Evolutionary conservation across 1,140 invertebrate genomes (phyloP), one percentile per base, ranked within the genome.

Genomic region (Battus philenor): DNA sequence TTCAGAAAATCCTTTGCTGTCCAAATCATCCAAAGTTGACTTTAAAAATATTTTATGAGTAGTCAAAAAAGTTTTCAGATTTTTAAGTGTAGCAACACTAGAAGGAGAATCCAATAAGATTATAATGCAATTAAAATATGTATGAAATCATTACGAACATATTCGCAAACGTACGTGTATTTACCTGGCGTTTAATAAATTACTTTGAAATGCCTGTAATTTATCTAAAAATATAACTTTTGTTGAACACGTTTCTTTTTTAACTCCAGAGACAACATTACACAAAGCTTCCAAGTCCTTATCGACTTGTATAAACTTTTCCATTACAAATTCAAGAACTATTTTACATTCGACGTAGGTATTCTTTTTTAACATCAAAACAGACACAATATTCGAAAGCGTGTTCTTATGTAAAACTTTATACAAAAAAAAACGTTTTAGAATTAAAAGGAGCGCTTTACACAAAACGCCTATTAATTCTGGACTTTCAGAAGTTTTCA

Each of bases 1-100:
- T 45, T 82, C 81, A 3, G 81, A 85, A 47, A 85, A 82, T 9
- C 69, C 67, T 50, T 68, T 78, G 0, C 32, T 30, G 29, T 61
- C 60, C 4, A 81, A 22, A 10, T 68, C 53, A 6, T 50, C 26
- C 17, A 54, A 68, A 2, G 72, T 43, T 4, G 44, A 26, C 12
- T 64, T 62, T 6, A 77, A 41, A 24, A 66, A 54, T 8, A 54
- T 17, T 18, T 61, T 61, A 24, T 82, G 79, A 1, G 46, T 33
- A 45, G 48, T 71, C 8, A 85, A 30, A 54, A 74, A 75, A n/a
- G 57, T 31, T 17, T 41, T 47, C 39, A 84, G 13, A 15, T 68
- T 70, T 2, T 45, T 12, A 3, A 84, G 34, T 2, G 62, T 65
- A 36, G 71, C 68, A 15, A 59, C 44, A 31, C 79, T 83, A 50